Percentiles rank a stretch among this genome's conserved stretches.
These are phyloP conservation scores for Lepilemur septentrionalis DNA, from an alignment of 2,797 vertebrate genomes.

Conservation along the genomic window DNA sequence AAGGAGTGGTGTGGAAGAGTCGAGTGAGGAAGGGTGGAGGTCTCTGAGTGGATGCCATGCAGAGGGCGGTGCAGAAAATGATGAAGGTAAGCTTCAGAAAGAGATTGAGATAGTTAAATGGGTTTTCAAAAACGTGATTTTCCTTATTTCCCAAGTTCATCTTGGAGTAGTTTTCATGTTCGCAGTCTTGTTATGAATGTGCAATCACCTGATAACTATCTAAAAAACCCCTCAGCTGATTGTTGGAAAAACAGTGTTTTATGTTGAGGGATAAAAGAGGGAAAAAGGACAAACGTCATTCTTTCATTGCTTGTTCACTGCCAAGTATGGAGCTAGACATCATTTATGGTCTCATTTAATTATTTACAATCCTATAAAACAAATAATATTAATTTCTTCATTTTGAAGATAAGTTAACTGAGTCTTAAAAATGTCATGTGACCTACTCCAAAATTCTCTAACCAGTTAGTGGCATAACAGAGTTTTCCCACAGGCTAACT, in stretches of 20 bases:
- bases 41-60: background rate
- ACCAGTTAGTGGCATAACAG: background rate
- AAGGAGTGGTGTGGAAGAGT: background rate
- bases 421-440: background rate
- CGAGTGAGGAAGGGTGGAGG: fast-evolving
- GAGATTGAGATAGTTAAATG: background rate
- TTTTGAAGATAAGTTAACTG: background rate
- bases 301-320: background rate
- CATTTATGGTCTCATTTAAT: background rate
- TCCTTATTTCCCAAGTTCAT: background rate
- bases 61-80: background rate
- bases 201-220: background rate
- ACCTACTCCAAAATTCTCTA: background rate
- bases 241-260: background rate
- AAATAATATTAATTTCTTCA: background rate
- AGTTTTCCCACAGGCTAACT: background rate
- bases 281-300: background rate
- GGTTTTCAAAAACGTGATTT: background rate
- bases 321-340: background rate
- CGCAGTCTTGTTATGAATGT: background rate
- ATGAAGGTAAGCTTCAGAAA: background rate
- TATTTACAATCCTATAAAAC: background rate
- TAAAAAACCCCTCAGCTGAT: background rate
- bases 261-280: background rate
- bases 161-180: background rate